Base-by-base conservation (phyloP, 2,113 vertebrate genomes). In the Pelvicachromis taeniatus region DNA sequence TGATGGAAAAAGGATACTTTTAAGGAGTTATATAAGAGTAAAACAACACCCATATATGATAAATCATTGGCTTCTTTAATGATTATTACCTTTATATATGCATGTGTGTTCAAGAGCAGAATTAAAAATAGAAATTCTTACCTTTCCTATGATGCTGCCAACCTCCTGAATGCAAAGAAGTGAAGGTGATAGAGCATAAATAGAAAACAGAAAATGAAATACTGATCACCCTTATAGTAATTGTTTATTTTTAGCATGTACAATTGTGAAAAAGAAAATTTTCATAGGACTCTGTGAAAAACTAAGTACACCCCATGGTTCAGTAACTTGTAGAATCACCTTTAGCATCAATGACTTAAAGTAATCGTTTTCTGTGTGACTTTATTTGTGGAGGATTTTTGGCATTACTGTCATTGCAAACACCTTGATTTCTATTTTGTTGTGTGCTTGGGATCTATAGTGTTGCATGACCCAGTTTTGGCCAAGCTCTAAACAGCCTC, bases 61-160 rank as follows among this genome's bases (percentile, higher is more conserved):
- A 26, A 84, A 59, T 33, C 54, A 52, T 16, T 4, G 21, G 3
- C 9, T 55, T 19, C 35, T 16, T n/a, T 16, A 6, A 88, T 70
- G 13, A 61, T 23, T 42, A 23, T 83, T 81, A 42, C 5, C 3
- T 61, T 52, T 11, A 70, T 16, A 73, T 13, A 77, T 48, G 14
- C 45, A 56, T 38, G 4, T 42, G 26, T 38, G 70, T 61, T 35
- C 23, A 84, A 0, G 6, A 40, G 38, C 14, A 33, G 16, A 80
- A 78, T 40, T 2, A 26, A 54, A 77, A 78, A 78, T 3, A 63
- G 13, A 2, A 59, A 58, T 85, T 77, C 95, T 94, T 79, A 96
- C 95, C 95, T 96, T 96, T 90, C 95, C 95, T 91, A 96, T 96
- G 90, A 96, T 96, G 92, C 95, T 96, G 90, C 95, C 95, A 53